Conservation (phyloP, 2,113 vertebrate genomes). For the Oreochromis tanganicae region DNA sequence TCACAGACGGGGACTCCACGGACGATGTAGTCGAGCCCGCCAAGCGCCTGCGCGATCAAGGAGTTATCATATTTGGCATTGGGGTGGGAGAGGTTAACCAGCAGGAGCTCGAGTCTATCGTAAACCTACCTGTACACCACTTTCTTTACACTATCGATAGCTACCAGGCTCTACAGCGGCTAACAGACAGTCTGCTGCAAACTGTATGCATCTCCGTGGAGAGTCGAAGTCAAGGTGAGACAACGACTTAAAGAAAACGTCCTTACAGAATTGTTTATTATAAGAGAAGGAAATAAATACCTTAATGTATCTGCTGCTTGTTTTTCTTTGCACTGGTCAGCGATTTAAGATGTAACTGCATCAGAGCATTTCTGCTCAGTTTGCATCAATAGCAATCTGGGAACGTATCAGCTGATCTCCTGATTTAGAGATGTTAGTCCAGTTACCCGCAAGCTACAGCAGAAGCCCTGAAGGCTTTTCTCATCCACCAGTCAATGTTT, state of each 20-base stretch:
- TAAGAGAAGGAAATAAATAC: background rate
- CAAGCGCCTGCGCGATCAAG: constrained; percentile 54
- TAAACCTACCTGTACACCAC: constrained; percentile 69
- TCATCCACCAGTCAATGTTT: too few relatives aligned
- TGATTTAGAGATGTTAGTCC: background rate
- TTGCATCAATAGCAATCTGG: background rate
- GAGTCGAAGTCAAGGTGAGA: constrained; percentile 66
- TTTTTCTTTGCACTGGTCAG: background rate
- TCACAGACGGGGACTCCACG: constrained; percentile 75
- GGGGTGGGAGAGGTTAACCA: constrained; percentile 64
- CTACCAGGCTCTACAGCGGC: constrained; percentile 64
- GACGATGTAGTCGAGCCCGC: constrained; percentile 67
- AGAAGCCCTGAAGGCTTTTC: background rate
- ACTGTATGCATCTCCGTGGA: constrained; percentile 69
- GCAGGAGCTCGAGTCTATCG: constrained; percentile 61
- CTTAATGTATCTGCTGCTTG: background rate
- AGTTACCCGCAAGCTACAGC: background rate
- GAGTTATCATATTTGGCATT: constrained; percentile 73
- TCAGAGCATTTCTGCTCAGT: background rate
- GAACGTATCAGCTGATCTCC: background rate
- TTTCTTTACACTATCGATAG: constrained; percentile 63
- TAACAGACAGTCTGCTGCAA: constrained; percentile 55
- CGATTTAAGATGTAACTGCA: background rate
- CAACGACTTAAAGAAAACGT: background rate
- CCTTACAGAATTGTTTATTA: background rate